Conservation (phyloP, 2,888 invertebrate species). For the Epistrophella euchroma region DNA sequence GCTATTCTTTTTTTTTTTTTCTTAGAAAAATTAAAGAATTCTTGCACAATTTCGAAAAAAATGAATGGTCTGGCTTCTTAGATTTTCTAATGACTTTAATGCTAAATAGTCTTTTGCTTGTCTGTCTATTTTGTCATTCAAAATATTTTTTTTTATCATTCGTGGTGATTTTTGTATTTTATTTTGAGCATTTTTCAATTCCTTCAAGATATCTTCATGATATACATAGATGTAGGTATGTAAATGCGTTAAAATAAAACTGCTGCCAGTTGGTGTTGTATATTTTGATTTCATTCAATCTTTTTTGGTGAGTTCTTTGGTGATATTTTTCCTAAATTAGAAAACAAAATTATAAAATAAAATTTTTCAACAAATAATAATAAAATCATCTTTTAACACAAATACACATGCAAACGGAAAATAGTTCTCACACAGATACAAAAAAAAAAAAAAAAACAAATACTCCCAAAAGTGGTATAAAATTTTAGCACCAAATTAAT, state of each 20-base stretch:
- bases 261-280: constrained; percentile 45
- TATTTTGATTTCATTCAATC: constrained; percentile 59
- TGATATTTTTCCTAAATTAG: constrained; percentile 79
- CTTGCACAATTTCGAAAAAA: constrained; percentile 7
- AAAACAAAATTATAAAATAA: constrained; percentile 69
- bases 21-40: constrained; percentile 8
- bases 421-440: constrained; percentile 26
- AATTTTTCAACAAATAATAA: constrained; percentile 63
- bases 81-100: constrained; percentile 55
- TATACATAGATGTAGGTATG: background rate
- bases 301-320: constrained; percentile 80
- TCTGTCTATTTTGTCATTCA: constrained; percentile 17
- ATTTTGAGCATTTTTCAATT: constrained; percentile 18
- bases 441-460: constrained; percentile 25
- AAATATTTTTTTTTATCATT: background rate
- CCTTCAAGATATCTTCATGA: constrained; percentile 25
- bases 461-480: constrained; percentile 15
- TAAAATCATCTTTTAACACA: constrained; percentile 30
- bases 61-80: constrained; percentile 8
- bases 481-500: constrained; percentile 63
- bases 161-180: constrained; percentile 10
- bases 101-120: constrained; percentile 55
- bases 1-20: constrained; percentile 32
- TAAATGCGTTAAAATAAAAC: constrained; percentile 62
- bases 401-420: constrained; percentile 71